Evolutionary conservation across 2,888 invertebrate species (phyloP).

Genomic region (Celastrina argiolus): DNA sequence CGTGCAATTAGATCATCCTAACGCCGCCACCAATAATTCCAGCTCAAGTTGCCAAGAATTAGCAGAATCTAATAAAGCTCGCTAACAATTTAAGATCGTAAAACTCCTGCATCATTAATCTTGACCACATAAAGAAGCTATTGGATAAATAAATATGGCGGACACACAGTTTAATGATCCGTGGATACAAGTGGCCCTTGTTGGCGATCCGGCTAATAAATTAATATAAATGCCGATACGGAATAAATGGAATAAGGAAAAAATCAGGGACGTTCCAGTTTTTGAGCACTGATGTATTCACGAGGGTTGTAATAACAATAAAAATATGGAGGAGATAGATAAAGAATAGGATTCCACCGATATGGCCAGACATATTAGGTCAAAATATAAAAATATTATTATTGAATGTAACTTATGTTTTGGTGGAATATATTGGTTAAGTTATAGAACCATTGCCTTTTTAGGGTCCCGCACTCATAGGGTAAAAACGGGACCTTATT

Average conservation of each 20-base stretch:
- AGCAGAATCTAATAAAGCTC: constrained; percentile 12
- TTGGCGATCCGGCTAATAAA: constrained; percentile 25
- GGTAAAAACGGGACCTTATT: too few relatives aligned
- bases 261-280: constrained; percentile 13
- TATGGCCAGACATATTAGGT: background rate
- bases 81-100: constrained; percentile 2
- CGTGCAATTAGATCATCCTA: background rate
- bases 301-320: background rate
- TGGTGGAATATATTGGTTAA: background rate
- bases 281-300: constrained; percentile 8
- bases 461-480: too few relatives aligned
- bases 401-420: background rate
- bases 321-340: background rate
- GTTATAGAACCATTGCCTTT: too few relatives aligned
- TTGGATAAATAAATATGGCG: constrained; percentile 34
- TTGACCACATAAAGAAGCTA: constrained; percentile 35
- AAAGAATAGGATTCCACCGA: background rate
- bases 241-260: constrained; percentile 17
- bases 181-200: constrained; percentile 31
- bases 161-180: constrained; percentile 37
- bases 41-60: constrained; percentile 2
- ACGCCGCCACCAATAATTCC: background rate
- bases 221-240: constrained; percentile 23
- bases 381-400: background rate
- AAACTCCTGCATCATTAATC: constrained; percentile 36